phyloP scores from a whole-genome alignment of 2,113 vertebrate genomes.

The Typhlomys cinereus region DNA sequence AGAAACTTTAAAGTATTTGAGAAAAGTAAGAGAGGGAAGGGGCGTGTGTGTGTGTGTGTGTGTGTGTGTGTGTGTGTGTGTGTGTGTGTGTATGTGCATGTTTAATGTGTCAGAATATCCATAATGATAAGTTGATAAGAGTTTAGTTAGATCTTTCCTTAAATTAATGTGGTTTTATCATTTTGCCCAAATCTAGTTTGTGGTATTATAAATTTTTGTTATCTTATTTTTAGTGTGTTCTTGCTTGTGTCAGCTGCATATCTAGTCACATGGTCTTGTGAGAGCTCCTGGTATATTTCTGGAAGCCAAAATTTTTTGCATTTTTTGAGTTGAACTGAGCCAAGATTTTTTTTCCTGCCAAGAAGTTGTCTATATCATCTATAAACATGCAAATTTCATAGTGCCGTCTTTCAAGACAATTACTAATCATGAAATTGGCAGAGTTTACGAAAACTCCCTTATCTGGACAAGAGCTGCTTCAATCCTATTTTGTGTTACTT shows the following conservation, averaged over 20 bases:
- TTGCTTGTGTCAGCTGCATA: background rate
- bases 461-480: background rate
- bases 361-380: background rate
- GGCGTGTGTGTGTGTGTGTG: background rate
- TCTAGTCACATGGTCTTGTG: background rate
- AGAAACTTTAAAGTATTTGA: background rate
- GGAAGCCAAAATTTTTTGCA: background rate
- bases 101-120: background rate
- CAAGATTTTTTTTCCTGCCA: conserved; percentile 26
- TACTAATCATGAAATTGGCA: conserved; percentile 6
- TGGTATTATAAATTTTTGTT: too few species aligned
- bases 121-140: background rate
- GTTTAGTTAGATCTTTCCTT: background rate
- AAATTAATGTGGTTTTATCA: background rate
- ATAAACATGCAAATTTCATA: conserved; percentile 19
- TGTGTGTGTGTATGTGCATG: background rate
- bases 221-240: background rate
- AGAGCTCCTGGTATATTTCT: background rate
- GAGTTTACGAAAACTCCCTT: conserved; percentile 22
- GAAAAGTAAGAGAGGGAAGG: background rate
- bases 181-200: background rate
- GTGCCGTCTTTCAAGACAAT: background rate
- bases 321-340: too few species aligned
- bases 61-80: background rate
- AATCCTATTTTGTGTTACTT: background rate